Evolutionary conservation across 2,888 invertebrate genomes (phyloP), one percentile per base, ranked within the genome.

Genomic region (Emmelina monodactyla): DNA sequence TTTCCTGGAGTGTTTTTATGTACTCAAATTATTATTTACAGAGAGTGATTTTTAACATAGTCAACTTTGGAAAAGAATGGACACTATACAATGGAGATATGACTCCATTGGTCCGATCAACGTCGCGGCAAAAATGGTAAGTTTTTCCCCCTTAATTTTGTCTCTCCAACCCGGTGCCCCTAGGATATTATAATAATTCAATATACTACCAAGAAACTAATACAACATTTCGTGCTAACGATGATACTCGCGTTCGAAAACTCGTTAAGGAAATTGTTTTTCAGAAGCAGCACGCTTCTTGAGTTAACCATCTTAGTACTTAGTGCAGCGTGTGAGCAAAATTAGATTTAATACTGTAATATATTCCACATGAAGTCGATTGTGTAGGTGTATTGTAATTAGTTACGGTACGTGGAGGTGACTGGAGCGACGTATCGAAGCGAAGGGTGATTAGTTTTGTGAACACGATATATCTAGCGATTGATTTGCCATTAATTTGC

Each of bases 21-120:
- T n/a, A n/a, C n/a, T n/a, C n/a, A 19, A 6, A 6, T 19, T 19
- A 19, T 31, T 39, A 38, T 39, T 83, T 85, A 38, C 83, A 93
- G 92, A 85, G 94, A 46, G 96, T 97, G 2, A 89, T 99, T 51
- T 96, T 99, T 72, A 97, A 97, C 66, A 88, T 99, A 38, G 95
- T 98, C 1, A 99, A 99, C 73, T 88, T 98, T 44, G 95, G 95
- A 49, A 97, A 97, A 69, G 88, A 88, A 43, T 86, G 90, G 44
- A 96, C 93, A 50, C 80, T 97, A 31, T 97, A 92, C 60, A 88
- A 92, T 46, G 86, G 88, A 16, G 92, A 94, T 1, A 89, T 97
- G 87, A 95, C 97, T 2, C 98, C 98, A 0, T 71, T 99, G 32
- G 94, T 97, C 0, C 92, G 93, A 56, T 96, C 96, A 11, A 89